These are phyloP conservation scores for Arnoldichthys spilopterus DNA, from an alignment of 2,797 vertebrate species.

Conservation along the genomic window DNA sequence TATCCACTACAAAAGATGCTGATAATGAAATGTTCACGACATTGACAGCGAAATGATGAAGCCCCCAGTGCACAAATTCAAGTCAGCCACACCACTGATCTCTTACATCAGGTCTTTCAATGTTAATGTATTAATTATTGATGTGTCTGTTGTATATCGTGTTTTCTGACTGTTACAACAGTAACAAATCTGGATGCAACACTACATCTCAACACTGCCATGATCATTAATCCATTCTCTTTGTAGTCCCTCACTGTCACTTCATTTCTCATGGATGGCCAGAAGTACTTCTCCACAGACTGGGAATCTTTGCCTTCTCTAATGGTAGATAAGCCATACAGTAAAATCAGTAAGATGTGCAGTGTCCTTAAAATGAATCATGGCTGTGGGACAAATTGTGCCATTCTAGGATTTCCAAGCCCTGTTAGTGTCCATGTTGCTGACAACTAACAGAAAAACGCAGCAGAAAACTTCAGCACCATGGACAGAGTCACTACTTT, in stretches of 20 bases:
- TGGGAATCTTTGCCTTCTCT: not conserved
- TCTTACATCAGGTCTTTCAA: no score
- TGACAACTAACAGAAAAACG: not conserved
- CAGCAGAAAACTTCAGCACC: not conserved
- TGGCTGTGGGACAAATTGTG: not conserved
- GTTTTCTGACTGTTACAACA: not conserved
- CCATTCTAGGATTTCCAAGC: not conserved
- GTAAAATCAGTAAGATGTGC: not conserved
- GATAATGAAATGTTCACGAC: slow-evolving; percentile 24
- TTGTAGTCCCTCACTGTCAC: no score
- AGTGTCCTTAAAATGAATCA: not conserved
- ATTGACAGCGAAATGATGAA: not conserved
- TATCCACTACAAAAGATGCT: slow-evolving; percentile 21
- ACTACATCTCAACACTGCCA: not conserved
- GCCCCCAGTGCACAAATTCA: not conserved
- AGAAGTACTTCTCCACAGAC: not conserved
- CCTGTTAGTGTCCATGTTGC: not conserved
- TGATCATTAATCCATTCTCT: not conserved
- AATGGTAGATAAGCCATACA: not conserved
- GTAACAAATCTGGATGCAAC: no score
- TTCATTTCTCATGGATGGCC: not conserved
- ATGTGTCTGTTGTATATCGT: not conserved
- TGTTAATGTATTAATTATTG: not conserved
- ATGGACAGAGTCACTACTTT: not conserved
- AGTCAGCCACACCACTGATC: not conserved